Evolutionary conservation across 2,113 vertebrate genomes (phyloP).

Genomic region (Lepus americanus): DNA sequence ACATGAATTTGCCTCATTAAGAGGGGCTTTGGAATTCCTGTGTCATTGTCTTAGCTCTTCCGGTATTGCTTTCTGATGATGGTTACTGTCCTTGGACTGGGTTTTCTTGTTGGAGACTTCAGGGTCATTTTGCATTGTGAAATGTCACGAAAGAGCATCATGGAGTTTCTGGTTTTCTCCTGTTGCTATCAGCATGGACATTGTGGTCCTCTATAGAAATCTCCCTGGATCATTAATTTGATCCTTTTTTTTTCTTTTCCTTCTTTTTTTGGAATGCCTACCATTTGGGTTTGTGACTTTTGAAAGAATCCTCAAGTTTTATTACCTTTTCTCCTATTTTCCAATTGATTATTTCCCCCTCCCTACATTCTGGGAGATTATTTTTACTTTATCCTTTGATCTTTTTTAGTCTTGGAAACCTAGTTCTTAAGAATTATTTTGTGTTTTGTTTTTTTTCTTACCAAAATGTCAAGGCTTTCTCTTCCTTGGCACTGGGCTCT

Average conservation of each 20-base stretch:
- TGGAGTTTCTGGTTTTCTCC: background rate
- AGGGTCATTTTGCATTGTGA: background rate
- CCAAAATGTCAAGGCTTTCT: background rate
- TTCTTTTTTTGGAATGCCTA: background rate
- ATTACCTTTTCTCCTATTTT: background rate
- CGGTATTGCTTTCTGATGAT: background rate
- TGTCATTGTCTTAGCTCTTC: background rate
- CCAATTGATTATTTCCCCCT: background rate
- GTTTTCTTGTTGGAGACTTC: background rate
- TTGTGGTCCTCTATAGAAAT: background rate
- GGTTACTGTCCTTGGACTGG: background rate
- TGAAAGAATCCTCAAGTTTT: background rate
- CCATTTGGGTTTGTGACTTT: background rate
- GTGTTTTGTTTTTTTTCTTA: background rate
- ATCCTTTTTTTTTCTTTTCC: background rate
- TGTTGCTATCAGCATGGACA: background rate
- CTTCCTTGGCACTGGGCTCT: background rate
- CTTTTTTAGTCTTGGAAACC: background rate
- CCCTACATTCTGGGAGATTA: background rate
- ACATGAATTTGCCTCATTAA: no score
- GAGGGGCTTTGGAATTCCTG: background rate
- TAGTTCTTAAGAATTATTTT: background rate
- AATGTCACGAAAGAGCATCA: background rate
- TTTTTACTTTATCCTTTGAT: background rate
- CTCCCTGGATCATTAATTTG: background rate